A percentile compares a stretch with the other conserved stretches of the same genome.
phyloP scores from a whole-genome alignment of 2,888 invertebrate species.

The Drosophila prolongata region DNA sequence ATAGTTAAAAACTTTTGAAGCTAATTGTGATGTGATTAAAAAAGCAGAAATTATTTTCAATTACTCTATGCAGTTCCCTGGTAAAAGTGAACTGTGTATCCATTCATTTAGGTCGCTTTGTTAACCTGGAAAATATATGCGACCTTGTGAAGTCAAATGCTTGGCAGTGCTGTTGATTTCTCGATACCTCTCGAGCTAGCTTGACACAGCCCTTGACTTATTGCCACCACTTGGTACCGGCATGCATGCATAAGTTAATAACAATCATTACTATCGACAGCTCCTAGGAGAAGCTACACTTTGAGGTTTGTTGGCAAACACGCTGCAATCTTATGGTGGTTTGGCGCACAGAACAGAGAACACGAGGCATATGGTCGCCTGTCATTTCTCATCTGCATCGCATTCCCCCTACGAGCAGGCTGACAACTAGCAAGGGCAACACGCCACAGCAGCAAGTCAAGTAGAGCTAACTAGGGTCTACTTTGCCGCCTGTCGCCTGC shows the following conservation, averaged over 20 bases:
- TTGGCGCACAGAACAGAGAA: slow-evolving; percentile 46
- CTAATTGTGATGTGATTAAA: too few relatives aligned
- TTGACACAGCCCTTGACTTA: slow-evolving; percentile 43
- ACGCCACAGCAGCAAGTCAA: slow-evolving; percentile 39
- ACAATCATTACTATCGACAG: slow-evolving; percentile 72
- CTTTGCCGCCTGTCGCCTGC: slow-evolving; percentile 41
- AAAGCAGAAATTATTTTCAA: too few relatives aligned
- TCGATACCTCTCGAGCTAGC: slow-evolving; percentile 36
- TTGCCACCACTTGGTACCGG: slow-evolving; percentile 37
- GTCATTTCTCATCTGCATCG: slow-evolving; percentile 35
- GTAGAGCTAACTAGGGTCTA: slow-evolving; percentile 43
- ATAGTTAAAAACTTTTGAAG: too few relatives aligned
- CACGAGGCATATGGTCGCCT: slow-evolving; percentile 52
- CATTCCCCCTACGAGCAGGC: slow-evolving; percentile 37
- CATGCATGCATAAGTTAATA: slow-evolving; percentile 63
- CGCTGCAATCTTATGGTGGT: slow-evolving; percentile 17
- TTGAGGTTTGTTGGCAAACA: slow-evolving; percentile 32
- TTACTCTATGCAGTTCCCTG: too few relatives aligned
- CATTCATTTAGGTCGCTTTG: not conserved
- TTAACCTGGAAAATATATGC: slow-evolving; percentile 35
- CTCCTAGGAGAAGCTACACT: slow-evolving; percentile 13
- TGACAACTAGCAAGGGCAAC: slow-evolving; percentile 57
- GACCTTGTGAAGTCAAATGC: slow-evolving; percentile 47
- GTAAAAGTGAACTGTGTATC: too few relatives aligned
- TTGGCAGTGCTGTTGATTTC: slow-evolving; percentile 35